Conservation (phyloP, 2,113 vertebrate species). For the Motacilla tschutschensis region DNA sequence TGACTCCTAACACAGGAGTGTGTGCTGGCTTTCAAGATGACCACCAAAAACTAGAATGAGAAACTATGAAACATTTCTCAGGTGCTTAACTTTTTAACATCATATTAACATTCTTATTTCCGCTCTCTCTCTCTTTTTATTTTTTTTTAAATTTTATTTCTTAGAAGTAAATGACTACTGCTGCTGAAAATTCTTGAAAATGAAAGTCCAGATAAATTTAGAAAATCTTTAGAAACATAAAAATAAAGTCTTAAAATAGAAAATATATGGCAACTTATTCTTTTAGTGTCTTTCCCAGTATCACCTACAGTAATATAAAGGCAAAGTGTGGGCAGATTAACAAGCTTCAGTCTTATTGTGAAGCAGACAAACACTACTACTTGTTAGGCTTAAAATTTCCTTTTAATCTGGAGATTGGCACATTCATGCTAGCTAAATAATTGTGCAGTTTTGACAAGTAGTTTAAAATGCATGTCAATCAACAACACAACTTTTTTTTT, state of each 20-base stretch:
- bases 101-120: neutral
- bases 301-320: neutral
- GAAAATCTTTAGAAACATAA: neutral
- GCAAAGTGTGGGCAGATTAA: neutral
- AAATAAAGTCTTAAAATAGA: neutral
- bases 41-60: neutral
- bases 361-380: neutral
- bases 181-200: neutral
- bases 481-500: neutral
- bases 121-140: fast-evolving
- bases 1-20: neutral
- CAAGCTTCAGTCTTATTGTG: neutral
- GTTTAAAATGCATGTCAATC: slow-evolving; percentile 28
- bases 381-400: neutral
- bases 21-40: neutral
- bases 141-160: no score
- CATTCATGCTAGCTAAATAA: neutral
- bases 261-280: neutral
- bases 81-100: neutral
- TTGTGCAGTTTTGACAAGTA: slow-evolving; percentile 13
- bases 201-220: neutral
- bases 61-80: neutral
- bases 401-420: neutral
- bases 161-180: neutral
- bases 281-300: neutral